Conservation (phyloP, 2,113 vertebrate species). For the Halichoerus grypus region DNA sequence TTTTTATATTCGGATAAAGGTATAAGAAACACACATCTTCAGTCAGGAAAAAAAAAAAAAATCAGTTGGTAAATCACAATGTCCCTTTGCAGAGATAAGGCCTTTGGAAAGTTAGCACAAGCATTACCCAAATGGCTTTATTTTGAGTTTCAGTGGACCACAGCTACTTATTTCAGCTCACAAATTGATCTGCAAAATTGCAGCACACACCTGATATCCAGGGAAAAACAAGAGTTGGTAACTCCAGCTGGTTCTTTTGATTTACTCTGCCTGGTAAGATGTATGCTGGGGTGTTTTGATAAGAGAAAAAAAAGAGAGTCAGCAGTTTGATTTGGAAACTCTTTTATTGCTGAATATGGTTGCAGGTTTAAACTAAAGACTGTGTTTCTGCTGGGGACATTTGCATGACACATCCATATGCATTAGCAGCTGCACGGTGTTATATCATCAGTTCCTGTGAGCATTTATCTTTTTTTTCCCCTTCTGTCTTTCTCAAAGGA, state of each 20-base stretch:
- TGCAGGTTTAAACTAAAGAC: slow-evolving; percentile 80
- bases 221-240: slow-evolving; percentile 78
- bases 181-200: slow-evolving; percentile 83
- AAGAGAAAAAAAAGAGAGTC: slow-evolving; percentile 83
- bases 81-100: slow-evolving; percentile 5
- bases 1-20: slow-evolving; percentile 62
- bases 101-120: slow-evolving; percentile 77
- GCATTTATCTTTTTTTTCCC: slow-evolving; percentile 71
- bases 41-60: background rate
- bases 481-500: slow-evolving; percentile 64
- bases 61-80: slow-evolving; percentile 46
- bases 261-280: slow-evolving; percentile 85
- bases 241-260: slow-evolving; percentile 87
- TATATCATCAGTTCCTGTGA: slow-evolving; percentile 78
- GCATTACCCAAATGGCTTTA: background rate
- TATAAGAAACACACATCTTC: slow-evolving; percentile 46
- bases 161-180: slow-evolving; percentile 65
- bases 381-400: slow-evolving; percentile 81
- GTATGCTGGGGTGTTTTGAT: slow-evolving; percentile 85
- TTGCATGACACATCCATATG: slow-evolving; percentile 83
- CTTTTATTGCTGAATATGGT: slow-evolving; percentile 78
- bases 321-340: slow-evolving; percentile 88
- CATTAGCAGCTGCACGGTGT: slow-evolving; percentile 78
- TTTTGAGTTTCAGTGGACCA: slow-evolving; percentile 78
- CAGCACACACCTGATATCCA: slow-evolving; percentile 82